A percentile compares a stretch with the other conserved stretches of the same genome.
phyloP scores from a whole-genome alignment of 2,888 invertebrate species.

The Antheraea assamensis region DNA sequence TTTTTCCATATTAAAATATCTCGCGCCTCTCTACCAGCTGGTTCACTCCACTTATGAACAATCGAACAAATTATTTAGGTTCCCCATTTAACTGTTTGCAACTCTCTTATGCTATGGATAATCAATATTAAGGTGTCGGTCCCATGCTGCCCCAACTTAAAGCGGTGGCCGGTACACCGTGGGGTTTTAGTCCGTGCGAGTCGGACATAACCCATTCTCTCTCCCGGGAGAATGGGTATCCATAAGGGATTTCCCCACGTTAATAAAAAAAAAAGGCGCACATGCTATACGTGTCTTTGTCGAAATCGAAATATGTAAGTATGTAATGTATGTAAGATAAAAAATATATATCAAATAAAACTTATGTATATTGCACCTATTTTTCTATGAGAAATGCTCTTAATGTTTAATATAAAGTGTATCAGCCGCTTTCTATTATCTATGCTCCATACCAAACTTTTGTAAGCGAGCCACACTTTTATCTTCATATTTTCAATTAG shows the following conservation, averaged over 20 bases:
- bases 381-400: neutral
- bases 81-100: neutral
- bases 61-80: neutral
- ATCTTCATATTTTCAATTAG: conserved; percentile 26
- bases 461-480: conserved; percentile 18
- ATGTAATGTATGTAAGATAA: no score
- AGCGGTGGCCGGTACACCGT: no score
- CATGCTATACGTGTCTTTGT: no score
- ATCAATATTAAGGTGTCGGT: neutral
- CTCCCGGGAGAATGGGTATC: no score
- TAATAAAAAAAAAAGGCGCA: no score
- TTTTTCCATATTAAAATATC: neutral
- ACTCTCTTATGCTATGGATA: neutral
- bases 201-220: no score
- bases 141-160: neutral
- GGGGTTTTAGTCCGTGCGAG: no score
- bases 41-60: neutral
- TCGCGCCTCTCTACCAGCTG: neutral
- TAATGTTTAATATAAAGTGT: neutral
- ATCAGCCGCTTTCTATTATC: neutral
- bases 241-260: no score
- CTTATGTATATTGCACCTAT: neutral
- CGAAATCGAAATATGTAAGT: no score
- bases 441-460: conserved; percentile 17
- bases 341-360: no score